Conservation (phyloP, 1,140 invertebrate species). For the Anastrepha obliqua region DNA sequence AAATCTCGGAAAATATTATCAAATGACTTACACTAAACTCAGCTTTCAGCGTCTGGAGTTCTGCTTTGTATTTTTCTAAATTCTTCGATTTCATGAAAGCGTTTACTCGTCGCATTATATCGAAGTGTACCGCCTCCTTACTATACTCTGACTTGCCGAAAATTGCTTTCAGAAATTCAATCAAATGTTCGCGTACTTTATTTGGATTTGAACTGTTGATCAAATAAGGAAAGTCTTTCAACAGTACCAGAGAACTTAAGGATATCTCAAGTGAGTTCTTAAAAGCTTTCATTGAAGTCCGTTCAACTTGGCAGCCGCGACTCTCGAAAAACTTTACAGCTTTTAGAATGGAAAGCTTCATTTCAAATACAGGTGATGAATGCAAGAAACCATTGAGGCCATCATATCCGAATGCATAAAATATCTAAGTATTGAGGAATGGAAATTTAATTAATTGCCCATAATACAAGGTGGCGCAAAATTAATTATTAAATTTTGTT, state of each 20-base stretch:
- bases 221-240: conserved; percentile 60
- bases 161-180: conserved; percentile 60
- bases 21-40: conserved; percentile 63
- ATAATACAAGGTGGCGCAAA: too few relatives aligned
- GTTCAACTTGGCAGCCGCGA: conserved; percentile 58
- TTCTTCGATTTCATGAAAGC: conserved; percentile 62
- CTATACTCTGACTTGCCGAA: conserved; percentile 62
- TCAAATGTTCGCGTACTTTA: conserved; percentile 35
- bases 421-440: conserved; percentile 30
- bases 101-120: conserved; percentile 63
- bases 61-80: conserved; percentile 59
- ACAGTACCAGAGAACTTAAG: conserved; percentile 58
- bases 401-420: conserved; percentile 63
- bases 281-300: conserved; percentile 58
- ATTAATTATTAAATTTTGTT: too few relatives aligned
- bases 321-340: conserved; percentile 61
- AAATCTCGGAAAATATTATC: neutral
- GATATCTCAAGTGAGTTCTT: conserved; percentile 65
- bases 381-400: conserved; percentile 67
- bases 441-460: too few relatives aligned
- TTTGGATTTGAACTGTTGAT: conserved; percentile 49
- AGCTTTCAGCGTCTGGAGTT: conserved; percentile 56
- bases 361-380: conserved; percentile 59
- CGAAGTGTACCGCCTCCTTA: conserved; percentile 65
- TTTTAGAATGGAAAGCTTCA: conserved; percentile 59